phyloP scores from a whole-genome alignment of 2,888 invertebrate species.

The Merodon equestris region DNA sequence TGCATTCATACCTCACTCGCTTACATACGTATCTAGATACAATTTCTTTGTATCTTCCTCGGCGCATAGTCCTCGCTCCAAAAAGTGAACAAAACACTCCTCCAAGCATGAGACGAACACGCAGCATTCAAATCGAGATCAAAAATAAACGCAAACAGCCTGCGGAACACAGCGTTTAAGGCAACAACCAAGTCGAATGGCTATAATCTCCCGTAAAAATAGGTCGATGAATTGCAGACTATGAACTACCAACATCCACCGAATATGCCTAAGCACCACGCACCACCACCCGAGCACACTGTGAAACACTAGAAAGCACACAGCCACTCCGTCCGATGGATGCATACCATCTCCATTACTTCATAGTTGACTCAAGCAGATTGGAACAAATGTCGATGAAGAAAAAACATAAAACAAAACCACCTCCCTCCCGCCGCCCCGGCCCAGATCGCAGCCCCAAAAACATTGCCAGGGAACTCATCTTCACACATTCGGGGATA shows the following conservation, averaged over 20 bases:
- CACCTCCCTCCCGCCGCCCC: background rate
- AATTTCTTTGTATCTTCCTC: constrained; percentile 34
- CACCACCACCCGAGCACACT: too few species aligned
- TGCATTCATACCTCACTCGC: constrained; percentile 33
- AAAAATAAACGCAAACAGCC: constrained; percentile 60
- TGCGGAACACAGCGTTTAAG: constrained; percentile 24
- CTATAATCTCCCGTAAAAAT: constrained; percentile 59
- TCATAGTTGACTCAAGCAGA: constrained; percentile 33
- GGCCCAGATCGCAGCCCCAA: constrained; percentile 5
- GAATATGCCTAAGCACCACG: constrained; percentile 16
- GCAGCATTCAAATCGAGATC: constrained; percentile 58
- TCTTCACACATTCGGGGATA: constrained; percentile 37
- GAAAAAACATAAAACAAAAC: too few species aligned
- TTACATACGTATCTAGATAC: background rate
- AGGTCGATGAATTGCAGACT: constrained; percentile 60
- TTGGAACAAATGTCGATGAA: constrained; percentile 16
- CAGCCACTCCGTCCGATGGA: background rate
- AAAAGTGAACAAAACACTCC: constrained; percentile 6
- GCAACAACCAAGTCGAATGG: constrained; percentile 47
- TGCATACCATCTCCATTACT: constrained; percentile 65
- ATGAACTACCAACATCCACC: constrained; percentile 23
- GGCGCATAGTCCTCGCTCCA: constrained; percentile 34
- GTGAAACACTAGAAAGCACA: background rate
- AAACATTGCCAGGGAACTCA: constrained; percentile 36
- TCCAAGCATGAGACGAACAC: constrained; percentile 20